phyloP scores from a whole-genome alignment of 2,113 vertebrate species.

The Ageneiosus marmoratus region DNA sequence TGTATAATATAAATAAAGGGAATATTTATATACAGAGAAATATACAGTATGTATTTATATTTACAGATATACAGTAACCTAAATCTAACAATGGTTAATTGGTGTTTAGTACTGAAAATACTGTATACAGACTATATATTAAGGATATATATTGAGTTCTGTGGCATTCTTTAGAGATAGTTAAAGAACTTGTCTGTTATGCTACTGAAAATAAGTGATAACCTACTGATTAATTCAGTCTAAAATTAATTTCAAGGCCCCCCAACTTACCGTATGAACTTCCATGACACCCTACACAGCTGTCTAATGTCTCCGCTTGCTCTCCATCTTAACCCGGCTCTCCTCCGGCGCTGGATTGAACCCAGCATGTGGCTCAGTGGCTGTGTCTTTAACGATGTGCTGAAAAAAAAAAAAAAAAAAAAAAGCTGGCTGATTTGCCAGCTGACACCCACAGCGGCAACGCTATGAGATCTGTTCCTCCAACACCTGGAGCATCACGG shows the following conservation, averaged over 20 bases:
- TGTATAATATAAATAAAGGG: too few species aligned
- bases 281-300: constrained; percentile 3
- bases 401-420: not conserved
- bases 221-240: not conserved
- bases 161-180: constrained; percentile 2
- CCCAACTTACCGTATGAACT: not conserved
- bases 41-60: too few species aligned
- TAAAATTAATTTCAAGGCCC: constrained; percentile 11
- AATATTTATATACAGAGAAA: too few species aligned
- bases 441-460: not conserved
- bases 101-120: too few species aligned
- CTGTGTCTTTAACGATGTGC: constrained; percentile 20
- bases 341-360: constrained; percentile 5
- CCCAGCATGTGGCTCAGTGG: not conserved
- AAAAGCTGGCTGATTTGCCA: not conserved
- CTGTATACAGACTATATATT: too few species aligned
- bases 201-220: not conserved
- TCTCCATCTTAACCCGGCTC: constrained; percentile 11
- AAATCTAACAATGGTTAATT: too few species aligned
- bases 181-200: not conserved
- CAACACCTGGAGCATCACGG: constrained; percentile 3
- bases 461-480: not conserved
- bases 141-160: too few species aligned
- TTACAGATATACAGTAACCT: too few species aligned
- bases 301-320: constrained; percentile 19